Conservation (phyloP, 2,797 vertebrate species). For the Sandelia bainsii region DNA sequence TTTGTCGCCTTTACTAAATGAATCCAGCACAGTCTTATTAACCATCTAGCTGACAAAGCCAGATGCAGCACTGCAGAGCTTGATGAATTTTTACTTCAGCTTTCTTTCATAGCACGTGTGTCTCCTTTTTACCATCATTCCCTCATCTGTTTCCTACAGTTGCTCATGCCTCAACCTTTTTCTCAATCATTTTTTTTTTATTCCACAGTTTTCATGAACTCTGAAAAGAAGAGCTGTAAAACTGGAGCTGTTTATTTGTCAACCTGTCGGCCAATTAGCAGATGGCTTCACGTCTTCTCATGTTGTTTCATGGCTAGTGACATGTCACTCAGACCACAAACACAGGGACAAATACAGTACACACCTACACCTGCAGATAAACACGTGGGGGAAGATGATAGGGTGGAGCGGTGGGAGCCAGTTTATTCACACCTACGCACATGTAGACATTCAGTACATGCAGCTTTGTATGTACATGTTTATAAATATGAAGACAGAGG, state of each 20-base stretch:
- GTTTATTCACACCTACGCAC: neutral
- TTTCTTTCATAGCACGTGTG: constrained; percentile 15
- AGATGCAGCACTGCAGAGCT: constrained; percentile 22
- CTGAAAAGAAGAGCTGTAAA: constrained; percentile 19
- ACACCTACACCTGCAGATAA: neutral
- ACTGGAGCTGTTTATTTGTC: constrained; percentile 70
- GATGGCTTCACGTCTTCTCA: constrained; percentile 39
- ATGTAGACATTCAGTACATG: neutral
- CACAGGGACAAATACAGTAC: neutral
- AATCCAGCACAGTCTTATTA: constrained; percentile 30
- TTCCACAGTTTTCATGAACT: constrained; percentile 19
- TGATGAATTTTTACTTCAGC: constrained; percentile 16
- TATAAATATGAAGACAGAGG: no score
- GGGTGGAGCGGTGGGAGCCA: no score
- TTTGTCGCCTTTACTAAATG: constrained; percentile 38
- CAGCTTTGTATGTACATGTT: no score
- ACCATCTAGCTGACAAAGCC: constrained; percentile 42
- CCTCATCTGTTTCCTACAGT: constrained; percentile 13
- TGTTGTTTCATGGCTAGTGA: constrained; percentile 47
- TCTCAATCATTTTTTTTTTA: neutral
- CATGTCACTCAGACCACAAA: constrained; percentile 38
- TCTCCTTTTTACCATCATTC: constrained; percentile 22
- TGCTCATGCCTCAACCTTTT: constrained; percentile 16
- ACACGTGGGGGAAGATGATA: neutral
- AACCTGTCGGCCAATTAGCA: constrained; percentile 84